These are phyloP conservation scores for Eupithecia dodoneata DNA, from an alignment of 2,888 invertebrate genomes.

Conservation along the genomic window DNA sequence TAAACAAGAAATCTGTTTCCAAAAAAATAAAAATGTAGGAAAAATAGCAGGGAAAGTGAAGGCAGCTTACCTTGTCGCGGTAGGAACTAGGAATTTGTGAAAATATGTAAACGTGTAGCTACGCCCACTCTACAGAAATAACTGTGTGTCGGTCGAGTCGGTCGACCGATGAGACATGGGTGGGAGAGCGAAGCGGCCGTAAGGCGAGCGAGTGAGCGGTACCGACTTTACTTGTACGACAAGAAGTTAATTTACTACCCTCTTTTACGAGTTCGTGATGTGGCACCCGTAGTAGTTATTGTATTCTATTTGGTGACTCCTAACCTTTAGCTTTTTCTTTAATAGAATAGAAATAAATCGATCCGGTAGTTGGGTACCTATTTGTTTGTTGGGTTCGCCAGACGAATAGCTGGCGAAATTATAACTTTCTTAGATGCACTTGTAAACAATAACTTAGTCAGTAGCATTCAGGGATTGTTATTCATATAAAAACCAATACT, in stretches of 20 bases:
- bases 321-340: no score
- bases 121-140: slow-evolving; percentile 43
- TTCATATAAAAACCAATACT: no score
- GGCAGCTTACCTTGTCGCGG: slow-evolving; percentile 47
- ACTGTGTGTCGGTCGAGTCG: slow-evolving; percentile 36
- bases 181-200: not conserved
- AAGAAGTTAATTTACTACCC: not conserved
- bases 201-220: slow-evolving; percentile 3
- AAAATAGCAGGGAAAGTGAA: not conserved
- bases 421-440: no score
- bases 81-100: slow-evolving; percentile 20
- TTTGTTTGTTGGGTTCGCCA: no score
- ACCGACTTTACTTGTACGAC: not conserved
- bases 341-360: no score
- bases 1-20: not conserved
- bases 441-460: no score
- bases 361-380: no score
- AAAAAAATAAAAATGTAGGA: not conserved
- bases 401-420: no score
- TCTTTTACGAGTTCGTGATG: not conserved
- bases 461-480: no score
- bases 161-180: not conserved
- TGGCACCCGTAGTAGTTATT: not conserved
- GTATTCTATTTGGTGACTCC: no score
- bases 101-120: slow-evolving; percentile 40